A percentile compares a stretch with the other conserved stretches of the same genome.
Conservation (phyloP, 2,113 vertebrate genomes). For the Drymodes brunneopygia region DNA sequence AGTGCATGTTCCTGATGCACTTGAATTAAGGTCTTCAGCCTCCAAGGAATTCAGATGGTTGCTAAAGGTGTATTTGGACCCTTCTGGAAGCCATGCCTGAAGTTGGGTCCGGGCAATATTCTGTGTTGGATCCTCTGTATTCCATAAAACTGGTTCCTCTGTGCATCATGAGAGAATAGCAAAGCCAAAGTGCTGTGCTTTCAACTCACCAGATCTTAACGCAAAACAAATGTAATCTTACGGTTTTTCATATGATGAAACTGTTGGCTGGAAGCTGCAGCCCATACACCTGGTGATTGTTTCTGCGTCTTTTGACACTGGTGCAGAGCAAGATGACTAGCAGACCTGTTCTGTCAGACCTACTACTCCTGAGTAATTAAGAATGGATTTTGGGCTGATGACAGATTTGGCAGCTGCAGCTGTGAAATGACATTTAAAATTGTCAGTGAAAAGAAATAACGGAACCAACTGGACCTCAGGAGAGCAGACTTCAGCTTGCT, state of each 20-base stretch:
- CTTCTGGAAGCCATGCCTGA: neutral
- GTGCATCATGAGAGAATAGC: neutral
- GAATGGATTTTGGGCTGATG: neutral
- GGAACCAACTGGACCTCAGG: neutral
- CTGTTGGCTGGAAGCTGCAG: neutral
- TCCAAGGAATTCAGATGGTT: neutral
- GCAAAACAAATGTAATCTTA: neutral
- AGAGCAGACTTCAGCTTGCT: neutral
- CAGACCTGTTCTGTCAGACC: neutral
- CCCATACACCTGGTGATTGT: neutral
- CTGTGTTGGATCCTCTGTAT: neutral
- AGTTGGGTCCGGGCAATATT: neutral
- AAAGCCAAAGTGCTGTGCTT: neutral
- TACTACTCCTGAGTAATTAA: neutral
- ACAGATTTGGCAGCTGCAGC: neutral
- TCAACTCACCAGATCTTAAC: neutral
- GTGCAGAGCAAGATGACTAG: neutral
- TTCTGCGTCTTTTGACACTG: neutral
- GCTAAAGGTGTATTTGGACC: neutral
- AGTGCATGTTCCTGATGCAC: neutral
- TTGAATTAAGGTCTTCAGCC: neutral
- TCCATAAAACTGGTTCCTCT: neutral
- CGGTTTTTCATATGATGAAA: neutral
- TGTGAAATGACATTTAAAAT: neutral
- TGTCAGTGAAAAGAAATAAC: neutral